Evolutionary conservation across 2,797 vertebrate species (phyloP).

Genomic region (Acanthis flammea): DNA sequence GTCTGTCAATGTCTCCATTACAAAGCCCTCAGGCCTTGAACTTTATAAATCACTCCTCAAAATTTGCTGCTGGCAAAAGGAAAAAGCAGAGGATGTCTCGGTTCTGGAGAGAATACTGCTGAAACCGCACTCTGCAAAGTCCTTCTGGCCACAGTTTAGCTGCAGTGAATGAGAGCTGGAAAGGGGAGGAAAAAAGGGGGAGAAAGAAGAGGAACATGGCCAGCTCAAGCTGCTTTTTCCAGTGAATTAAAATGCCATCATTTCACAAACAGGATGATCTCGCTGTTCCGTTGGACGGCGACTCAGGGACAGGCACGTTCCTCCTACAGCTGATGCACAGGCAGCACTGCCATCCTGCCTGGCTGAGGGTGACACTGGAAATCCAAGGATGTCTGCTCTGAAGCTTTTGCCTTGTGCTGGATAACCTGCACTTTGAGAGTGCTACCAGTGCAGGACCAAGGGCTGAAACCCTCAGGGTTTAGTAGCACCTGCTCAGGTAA

Average conservation of each 20-base stretch:
- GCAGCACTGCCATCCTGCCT: neutral
- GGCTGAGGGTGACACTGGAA: neutral
- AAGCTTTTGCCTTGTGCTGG: neutral
- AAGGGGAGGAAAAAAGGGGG: neutral
- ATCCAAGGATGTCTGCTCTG: neutral
- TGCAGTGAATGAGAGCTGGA: neutral
- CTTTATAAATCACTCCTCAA: slow-evolving; percentile 48
- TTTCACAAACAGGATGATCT: slow-evolving; percentile 36
- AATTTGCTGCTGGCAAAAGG: slow-evolving; percentile 15
- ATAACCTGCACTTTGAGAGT: neutral
- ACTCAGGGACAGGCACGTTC: neutral
- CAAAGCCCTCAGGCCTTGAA: neutral
- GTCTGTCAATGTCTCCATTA: slow-evolving; percentile 26
- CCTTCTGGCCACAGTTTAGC: slow-evolving; percentile 1
- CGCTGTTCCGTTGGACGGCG: neutral
- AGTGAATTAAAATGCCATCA: slow-evolving; percentile 34
- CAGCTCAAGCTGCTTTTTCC: slow-evolving; percentile 46
- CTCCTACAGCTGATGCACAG: neutral
- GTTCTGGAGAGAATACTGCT: neutral
- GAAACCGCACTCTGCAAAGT: neutral
- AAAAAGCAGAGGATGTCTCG: neutral
- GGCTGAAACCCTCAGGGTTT: neutral
- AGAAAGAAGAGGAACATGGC: slow-evolving; percentile 5
- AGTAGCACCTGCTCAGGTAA: neutral
- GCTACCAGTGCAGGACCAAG: neutral